Percentiles rank a stretch among this genome's conserved stretches.
Evolutionary conservation across 2,797 vertebrate species (phyloP).

Genomic region (Cephalopachus bancanus): DNA sequence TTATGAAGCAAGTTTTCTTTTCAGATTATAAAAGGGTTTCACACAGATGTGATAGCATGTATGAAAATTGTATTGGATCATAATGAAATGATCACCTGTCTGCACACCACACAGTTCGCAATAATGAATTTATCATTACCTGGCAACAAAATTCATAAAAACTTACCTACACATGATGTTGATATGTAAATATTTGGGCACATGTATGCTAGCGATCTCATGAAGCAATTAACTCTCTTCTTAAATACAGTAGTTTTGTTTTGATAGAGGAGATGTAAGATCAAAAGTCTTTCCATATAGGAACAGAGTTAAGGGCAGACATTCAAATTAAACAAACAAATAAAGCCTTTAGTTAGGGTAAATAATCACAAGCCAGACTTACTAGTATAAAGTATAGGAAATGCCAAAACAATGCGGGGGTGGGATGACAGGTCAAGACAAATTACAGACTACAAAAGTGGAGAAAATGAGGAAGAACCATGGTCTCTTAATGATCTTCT

Average conservation of each 20-base stretch:
- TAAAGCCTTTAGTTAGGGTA: background rate
- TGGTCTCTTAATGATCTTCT: background rate
- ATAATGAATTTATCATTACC: background rate
- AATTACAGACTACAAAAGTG: background rate
- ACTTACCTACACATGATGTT: background rate
- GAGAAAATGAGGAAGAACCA: background rate
- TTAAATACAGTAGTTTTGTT: background rate
- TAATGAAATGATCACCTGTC: background rate
- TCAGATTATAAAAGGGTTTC: background rate
- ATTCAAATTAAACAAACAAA: background rate
- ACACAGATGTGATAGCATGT: background rate
- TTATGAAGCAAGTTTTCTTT: background rate
- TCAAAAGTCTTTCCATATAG: background rate
- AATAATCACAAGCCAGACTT: background rate
- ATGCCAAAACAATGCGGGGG: background rate
- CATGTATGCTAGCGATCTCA: too few species aligned
- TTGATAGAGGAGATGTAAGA: background rate
- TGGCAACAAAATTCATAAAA: background rate
- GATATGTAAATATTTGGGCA: background rate
- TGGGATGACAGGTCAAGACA: background rate
- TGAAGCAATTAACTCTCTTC: background rate
- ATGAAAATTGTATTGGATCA: background rate
- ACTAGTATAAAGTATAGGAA: background rate
- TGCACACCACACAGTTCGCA: background rate
- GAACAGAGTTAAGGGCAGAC: background rate